These are phyloP conservation scores for Nipponacmea schrenckii DNA, from an alignment of 2,888 invertebrate genomes.

Conservation along the genomic window DNA sequence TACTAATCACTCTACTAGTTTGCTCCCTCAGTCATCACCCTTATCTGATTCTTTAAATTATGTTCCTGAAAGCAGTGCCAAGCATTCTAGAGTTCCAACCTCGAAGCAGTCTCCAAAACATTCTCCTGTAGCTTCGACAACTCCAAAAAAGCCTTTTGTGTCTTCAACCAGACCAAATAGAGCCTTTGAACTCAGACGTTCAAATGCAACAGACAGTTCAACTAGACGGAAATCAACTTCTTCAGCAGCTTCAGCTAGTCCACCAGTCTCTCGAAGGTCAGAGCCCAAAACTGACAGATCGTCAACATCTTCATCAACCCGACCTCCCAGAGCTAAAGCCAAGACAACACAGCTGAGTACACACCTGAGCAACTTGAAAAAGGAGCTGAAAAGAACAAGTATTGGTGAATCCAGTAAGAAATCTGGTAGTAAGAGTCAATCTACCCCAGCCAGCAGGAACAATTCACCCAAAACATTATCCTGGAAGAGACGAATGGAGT, in stretches of 20 bases:
- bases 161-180: conserved; percentile 73
- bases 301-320: conserved; percentile 20
- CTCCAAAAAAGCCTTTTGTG: conserved; percentile 51
- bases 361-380: conserved; percentile 26
- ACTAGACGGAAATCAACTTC: conserved; percentile 36
- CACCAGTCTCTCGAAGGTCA: conserved; percentile 28
- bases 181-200: conserved; percentile 76
- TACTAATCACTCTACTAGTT: too few relatives aligned
- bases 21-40: too few relatives aligned
- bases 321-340: conserved; percentile 28
- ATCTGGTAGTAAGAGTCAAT: conserved; percentile 41
- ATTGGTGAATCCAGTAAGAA: conserved; percentile 11
- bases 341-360: conserved; percentile 33
- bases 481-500: conserved; percentile 94
- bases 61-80: background rate
- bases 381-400: conserved; percentile 26
- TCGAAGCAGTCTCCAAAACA: conserved; percentile 7
- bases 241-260: conserved; percentile 32
- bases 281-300: conserved; percentile 37
- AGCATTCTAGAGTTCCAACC: conserved; percentile 6
- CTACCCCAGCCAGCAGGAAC: conserved; percentile 51
- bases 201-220: conserved; percentile 63
- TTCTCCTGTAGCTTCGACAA: background rate
- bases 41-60: too few relatives aligned
- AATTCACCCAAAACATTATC: conserved; percentile 74